These are phyloP conservation scores for Eubasilissa regina DNA, from an alignment of 1,140 invertebrate species.

Conservation along the genomic window DNA sequence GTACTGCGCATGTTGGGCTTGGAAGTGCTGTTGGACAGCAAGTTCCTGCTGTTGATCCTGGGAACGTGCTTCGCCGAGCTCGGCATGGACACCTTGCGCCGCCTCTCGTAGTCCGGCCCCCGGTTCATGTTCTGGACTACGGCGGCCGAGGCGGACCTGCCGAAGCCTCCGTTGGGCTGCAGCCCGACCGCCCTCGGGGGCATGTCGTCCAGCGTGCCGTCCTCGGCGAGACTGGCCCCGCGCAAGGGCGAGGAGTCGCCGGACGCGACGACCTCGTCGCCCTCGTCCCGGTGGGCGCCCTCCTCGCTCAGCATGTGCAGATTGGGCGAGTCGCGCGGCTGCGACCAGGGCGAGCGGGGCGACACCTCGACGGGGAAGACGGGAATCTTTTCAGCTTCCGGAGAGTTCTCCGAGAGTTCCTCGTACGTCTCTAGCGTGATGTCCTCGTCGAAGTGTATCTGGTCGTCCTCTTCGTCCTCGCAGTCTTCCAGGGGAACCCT, in stretches of 20 bases:
- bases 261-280: too few relatives aligned
- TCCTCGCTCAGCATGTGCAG: too few relatives aligned
- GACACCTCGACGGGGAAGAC: not conserved
- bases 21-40: constrained; percentile 50
- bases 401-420: constrained; percentile 46
- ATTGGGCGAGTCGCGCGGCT: too few relatives aligned
- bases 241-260: constrained; percentile 51
- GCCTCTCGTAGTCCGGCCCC: constrained; percentile 61
- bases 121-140: constrained; percentile 65
- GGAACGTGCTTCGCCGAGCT: constrained; percentile 47
- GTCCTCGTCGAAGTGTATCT: constrained; percentile 50
- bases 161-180: constrained; percentile 63
- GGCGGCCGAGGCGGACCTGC: constrained; percentile 71
- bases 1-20: constrained; percentile 52
- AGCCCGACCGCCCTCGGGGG: not conserved
- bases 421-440: constrained; percentile 53
- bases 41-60: constrained; percentile 62
- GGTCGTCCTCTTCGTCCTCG: constrained; percentile 51
- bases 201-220: constrained; percentile 18
- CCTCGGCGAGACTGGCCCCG: not conserved
- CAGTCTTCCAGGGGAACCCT: constrained; percentile 67
- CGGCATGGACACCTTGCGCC: constrained; percentile 67
- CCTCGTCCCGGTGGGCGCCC: too few relatives aligned
- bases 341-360: not conserved
- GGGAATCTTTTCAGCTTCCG: constrained; percentile 8